A percentile compares a stretch with the other conserved stretches of the same genome.
Conservation (phyloP, 2,113 vertebrate genomes). For the Candoia aspera region DNA sequence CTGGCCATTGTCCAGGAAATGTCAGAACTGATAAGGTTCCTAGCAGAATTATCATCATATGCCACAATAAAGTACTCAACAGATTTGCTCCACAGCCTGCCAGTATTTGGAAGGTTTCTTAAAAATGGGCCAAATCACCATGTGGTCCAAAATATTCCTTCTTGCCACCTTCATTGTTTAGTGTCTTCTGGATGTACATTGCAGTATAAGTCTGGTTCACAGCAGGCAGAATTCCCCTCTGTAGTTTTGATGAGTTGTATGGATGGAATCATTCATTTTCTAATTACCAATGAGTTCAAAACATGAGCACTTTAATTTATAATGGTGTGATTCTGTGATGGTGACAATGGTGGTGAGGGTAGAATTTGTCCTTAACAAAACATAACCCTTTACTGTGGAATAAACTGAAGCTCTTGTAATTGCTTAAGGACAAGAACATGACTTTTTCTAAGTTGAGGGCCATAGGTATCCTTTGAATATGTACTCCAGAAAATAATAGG, state of each 20-base stretch:
- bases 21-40: conserved; percentile 48
- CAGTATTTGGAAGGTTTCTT: background rate
- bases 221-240: conserved; percentile 15
- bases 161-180: background rate
- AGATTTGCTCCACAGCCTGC: conserved; percentile 28
- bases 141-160: conserved; percentile 25
- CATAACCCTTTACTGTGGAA: background rate
- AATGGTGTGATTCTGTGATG: background rate
- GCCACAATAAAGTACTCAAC: conserved; percentile 45
- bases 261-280: conserved; percentile 4
- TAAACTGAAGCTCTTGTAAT: background rate
- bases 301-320: background rate
- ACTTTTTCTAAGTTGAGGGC: too few species aligned
- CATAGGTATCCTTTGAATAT: too few species aligned
- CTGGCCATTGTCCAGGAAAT: conserved; percentile 53
- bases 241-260: conserved; percentile 22
- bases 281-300: background rate
- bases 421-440: background rate
- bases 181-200: background rate
- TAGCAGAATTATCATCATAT: conserved; percentile 48
- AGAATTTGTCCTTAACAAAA: background rate
- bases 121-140: conserved; percentile 1
- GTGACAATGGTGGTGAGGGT: background rate
- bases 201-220: conserved; percentile 12
- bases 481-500: too few species aligned